phyloP scores from a whole-genome alignment of 2,888 invertebrate species.

The Archips xylosteana region DNA sequence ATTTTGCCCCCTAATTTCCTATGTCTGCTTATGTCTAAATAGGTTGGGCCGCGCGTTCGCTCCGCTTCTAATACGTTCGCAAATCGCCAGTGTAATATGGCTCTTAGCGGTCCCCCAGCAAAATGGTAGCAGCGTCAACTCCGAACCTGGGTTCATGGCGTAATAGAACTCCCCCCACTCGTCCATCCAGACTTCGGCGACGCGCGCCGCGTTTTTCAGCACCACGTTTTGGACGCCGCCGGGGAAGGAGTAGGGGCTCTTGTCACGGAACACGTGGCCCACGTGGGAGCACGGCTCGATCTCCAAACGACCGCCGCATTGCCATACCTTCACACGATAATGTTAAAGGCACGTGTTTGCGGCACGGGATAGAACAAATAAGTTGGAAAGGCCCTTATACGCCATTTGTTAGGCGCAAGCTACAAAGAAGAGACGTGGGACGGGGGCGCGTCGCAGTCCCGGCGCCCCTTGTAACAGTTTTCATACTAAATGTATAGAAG shows the following conservation, averaged over 20 bases:
- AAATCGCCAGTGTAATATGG: no score
- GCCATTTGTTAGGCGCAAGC: no score
- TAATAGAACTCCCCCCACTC: conserved; percentile 99
- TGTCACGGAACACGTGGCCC: conserved; percentile 99
- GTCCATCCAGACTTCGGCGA: conserved; percentile 99
- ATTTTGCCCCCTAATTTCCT: no score
- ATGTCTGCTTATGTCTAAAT: no score
- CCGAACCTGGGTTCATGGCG: conserved; percentile 99
- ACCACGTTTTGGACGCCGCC: conserved; percentile 99
- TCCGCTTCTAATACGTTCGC: no score
- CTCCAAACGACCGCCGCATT: conserved; percentile 98
- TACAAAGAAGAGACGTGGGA: no score
- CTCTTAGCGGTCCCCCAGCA: conserved; percentile 41
- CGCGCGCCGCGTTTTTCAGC: conserved; percentile 98
- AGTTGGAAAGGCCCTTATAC: no score
- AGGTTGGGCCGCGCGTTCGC: no score
- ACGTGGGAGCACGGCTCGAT: conserved; percentile 98
- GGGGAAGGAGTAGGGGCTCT: conserved; percentile 99
- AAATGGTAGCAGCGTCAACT: conserved; percentile 58
- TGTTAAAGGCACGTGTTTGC: conserved; percentile 2
- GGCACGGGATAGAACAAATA: not conserved
- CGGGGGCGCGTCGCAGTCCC: no score
- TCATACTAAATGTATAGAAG: no score
- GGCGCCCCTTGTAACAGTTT: no score
- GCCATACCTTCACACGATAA: conserved; percentile 90